A percentile compares a stretch with the other conserved stretches of the same genome.
Conservation (phyloP, 2,113 vertebrate genomes). For the Boleophthalmus pectinirostris region DNA sequence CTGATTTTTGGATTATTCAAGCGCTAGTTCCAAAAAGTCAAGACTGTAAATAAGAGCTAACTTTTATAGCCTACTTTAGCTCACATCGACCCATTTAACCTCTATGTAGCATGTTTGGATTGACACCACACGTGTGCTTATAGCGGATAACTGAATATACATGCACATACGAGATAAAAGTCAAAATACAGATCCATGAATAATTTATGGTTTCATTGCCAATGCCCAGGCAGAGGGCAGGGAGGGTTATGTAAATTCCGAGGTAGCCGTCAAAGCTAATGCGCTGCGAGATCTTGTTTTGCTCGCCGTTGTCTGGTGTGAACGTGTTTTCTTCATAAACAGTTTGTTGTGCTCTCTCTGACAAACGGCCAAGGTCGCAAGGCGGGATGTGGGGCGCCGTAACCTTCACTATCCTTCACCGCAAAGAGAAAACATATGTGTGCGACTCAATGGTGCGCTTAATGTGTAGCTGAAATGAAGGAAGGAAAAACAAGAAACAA, state of each 20-base stretch:
- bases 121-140: constrained; percentile 9
- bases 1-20: too few species aligned
- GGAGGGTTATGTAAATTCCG: constrained; percentile 34
- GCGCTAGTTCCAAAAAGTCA: neutral
- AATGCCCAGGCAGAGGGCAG: neutral
- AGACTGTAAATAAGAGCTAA: neutral
- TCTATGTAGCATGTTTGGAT: constrained; percentile 16
- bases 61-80: neutral
- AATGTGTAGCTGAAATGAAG: neutral
- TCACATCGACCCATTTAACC: constrained; percentile 34
- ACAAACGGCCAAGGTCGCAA: constrained; percentile 31
- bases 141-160: constrained; percentile 5
- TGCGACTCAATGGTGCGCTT: neutral
- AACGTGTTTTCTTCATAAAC: constrained; percentile 31
- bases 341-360: constrained; percentile 19
- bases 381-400: constrained; percentile 33
- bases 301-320: neutral
- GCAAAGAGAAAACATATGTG: neutral
- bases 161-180: constrained; percentile 14
- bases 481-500: neutral
- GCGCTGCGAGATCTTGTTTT: constrained; percentile 4
- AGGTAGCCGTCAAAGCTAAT: constrained; percentile 12
- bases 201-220: constrained; percentile 47
- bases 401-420: constrained; percentile 32
- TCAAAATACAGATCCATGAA: constrained; percentile 28